Conservation (phyloP, 2,888 invertebrate species). For the Dendrolimus pini region DNA sequence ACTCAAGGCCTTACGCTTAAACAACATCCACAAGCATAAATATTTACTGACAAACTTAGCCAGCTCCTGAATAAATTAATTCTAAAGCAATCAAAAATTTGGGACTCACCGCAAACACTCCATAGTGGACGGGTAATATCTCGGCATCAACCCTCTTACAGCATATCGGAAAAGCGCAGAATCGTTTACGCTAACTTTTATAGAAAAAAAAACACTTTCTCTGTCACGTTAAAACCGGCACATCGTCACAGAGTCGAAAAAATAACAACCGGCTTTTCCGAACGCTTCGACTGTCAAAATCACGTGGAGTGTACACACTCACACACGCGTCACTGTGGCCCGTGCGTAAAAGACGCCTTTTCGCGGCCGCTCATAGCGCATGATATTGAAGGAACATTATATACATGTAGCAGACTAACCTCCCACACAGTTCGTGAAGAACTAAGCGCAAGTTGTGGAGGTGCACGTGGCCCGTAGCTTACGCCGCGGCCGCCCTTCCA, state of each 20-base stretch:
- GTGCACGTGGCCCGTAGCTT: conserved; percentile 72
- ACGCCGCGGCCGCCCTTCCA: conserved; percentile 72
- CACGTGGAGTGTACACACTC: conserved; percentile 53
- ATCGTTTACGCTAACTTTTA: conserved; percentile 39
- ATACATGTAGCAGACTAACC: conserved; percentile 72
- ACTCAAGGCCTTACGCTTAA: conserved; percentile 13
- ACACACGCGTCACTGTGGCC: conserved; percentile 44
- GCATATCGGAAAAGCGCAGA: conserved; percentile 33
- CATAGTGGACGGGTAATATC: conserved; percentile 41
- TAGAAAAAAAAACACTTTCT: conserved; percentile 47
- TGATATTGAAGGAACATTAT: conserved; percentile 61
- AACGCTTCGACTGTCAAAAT: conserved; percentile 58
- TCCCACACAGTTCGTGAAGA: conserved; percentile 75
- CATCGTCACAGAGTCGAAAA: conserved; percentile 36
- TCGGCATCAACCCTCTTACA: conserved; percentile 39
- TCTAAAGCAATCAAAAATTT: conserved; percentile 22
- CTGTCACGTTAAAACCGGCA: conserved; percentile 29
- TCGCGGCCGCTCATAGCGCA: conserved; percentile 57
- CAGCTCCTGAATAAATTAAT: conserved; percentile 18
- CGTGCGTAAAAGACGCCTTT: conserved; percentile 50
- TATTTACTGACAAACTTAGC: conserved; percentile 18
- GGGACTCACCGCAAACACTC: conserved; percentile 56
- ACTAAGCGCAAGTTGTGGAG: conserved; percentile 71
- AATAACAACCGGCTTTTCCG: conserved; percentile 44
- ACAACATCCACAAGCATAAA: conserved; percentile 22